Evolutionary conservation across 2,113 vertebrate species (phyloP).

Genomic region (Eulacestoma nigropectus): DNA sequence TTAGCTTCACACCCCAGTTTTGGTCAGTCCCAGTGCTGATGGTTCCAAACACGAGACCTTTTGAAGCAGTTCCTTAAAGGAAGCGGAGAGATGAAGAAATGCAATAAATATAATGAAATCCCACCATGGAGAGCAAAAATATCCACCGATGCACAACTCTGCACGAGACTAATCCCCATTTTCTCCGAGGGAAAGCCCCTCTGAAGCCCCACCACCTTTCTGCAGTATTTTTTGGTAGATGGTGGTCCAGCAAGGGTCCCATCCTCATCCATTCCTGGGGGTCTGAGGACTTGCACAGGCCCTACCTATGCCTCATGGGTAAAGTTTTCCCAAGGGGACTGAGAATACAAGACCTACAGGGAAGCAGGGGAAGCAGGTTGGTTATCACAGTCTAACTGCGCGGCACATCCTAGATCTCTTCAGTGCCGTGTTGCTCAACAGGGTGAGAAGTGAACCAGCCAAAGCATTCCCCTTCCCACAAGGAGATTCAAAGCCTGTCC

Average conservation of each 20-base stretch:
- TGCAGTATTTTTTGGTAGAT: background rate
- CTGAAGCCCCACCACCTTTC: background rate
- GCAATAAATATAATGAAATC: background rate
- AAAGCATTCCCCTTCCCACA: background rate
- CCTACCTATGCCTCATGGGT: background rate
- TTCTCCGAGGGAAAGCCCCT: background rate
- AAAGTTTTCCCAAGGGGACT: background rate
- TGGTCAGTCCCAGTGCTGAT: fast-evolving
- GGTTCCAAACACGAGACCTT: background rate
- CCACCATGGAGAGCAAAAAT: background rate
- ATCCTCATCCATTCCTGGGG: background rate
- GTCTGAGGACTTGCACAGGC: background rate
- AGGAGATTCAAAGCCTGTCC: background rate
- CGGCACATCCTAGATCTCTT: background rate
- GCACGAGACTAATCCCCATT: background rate
- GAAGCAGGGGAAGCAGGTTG: fast-evolving
- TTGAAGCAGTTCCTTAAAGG: background rate
- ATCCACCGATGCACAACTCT: fast-evolving
- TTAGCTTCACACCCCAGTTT: background rate
- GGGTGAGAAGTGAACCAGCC: background rate
- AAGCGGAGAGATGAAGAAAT: background rate
- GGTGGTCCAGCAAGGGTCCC: background rate
- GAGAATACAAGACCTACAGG: background rate
- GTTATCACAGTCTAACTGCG: background rate
- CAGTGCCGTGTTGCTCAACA: fast-evolving